Percentiles rank a stretch among this genome's conserved stretches.
Conservation (phyloP, 1,140 invertebrate genomes). For the Pseudoatta argentina region DNA sequence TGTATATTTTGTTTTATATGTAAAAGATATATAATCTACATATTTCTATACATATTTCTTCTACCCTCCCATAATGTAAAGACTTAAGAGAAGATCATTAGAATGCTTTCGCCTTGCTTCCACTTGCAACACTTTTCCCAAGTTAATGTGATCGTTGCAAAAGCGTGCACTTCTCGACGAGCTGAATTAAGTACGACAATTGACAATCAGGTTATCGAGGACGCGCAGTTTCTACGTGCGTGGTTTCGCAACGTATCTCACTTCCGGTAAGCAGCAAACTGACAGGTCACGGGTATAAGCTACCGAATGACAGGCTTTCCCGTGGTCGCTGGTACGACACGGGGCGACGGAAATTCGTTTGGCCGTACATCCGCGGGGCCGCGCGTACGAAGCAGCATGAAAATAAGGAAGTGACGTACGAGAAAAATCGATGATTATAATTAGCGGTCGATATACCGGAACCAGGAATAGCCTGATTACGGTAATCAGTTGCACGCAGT, state of each 20-base stretch:
- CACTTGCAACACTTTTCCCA: no score
- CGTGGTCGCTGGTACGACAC: background rate
- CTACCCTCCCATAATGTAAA: no score
- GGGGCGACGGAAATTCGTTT: slow-evolving; percentile 46
- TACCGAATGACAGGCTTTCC: slow-evolving; percentile 65
- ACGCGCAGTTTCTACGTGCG: slow-evolving; percentile 17
- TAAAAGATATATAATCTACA: no score
- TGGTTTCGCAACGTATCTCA: slow-evolving; percentile 39
- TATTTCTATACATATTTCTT: no score
- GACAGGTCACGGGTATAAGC: slow-evolving; percentile 44
- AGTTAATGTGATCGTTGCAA: no score
- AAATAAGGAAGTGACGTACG: slow-evolving; percentile 74
- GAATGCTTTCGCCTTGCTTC: no score
- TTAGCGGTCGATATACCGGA: slow-evolving; percentile 77
- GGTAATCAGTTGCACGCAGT: slow-evolving; percentile 77
- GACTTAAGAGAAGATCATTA: no score
- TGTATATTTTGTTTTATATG: no score
- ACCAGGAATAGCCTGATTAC: slow-evolving; percentile 76
- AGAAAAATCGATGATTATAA: slow-evolving; percentile 76
- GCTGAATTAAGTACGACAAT: background rate
- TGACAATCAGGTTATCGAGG: slow-evolving; percentile 17
- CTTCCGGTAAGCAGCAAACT: slow-evolving; percentile 33
- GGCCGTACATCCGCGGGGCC: slow-evolving; percentile 61
- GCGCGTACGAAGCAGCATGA: slow-evolving; percentile 26
- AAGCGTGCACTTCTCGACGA: background rate